phyloP scores from a whole-genome alignment of 2,797 vertebrate genomes.

The Mycteria americana region DNA sequence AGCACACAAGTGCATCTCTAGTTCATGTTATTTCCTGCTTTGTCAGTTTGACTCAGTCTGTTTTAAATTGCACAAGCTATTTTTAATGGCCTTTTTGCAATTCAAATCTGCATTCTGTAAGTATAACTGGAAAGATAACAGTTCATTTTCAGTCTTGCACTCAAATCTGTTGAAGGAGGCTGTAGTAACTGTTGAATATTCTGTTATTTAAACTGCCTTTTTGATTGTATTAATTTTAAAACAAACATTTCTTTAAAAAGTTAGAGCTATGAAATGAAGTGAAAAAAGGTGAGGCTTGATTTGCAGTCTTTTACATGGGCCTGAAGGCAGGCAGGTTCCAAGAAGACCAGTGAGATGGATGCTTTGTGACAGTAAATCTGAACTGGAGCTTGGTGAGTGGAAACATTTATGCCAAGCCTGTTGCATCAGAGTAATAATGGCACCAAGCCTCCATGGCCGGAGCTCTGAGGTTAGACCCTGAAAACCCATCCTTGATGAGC shows the following conservation, averaged over 20 bases:
- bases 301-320: not conserved
- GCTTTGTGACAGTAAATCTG: not conserved
- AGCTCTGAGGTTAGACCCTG: not conserved
- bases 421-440: fast-evolving
- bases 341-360: not conserved
- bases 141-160: slow-evolving; percentile 52
- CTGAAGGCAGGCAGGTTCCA: not conserved
- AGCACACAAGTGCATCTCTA: slow-evolving; percentile 1
- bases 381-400: not conserved
- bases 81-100: slow-evolving; percentile 67
- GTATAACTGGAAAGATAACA: slow-evolving; percentile 41
- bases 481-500: not conserved
- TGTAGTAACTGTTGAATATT: slow-evolving; percentile 31
- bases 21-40: slow-evolving; percentile 46
- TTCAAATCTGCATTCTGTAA: slow-evolving; percentile 56
- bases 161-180: not conserved
- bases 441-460: not conserved
- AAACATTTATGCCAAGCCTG: not conserved
- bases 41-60: slow-evolving; percentile 61
- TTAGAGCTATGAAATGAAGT: not conserved
- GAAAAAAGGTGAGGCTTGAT: not conserved
- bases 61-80: slow-evolving; percentile 45
- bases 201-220: slow-evolving; percentile 25
- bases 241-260: not conserved
- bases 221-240: not conserved